Evolutionary conservation across 1,140 invertebrate species (phyloP), one percentile per base, ranked within the genome.

Genomic region (Drosophila carrolli): DNA sequence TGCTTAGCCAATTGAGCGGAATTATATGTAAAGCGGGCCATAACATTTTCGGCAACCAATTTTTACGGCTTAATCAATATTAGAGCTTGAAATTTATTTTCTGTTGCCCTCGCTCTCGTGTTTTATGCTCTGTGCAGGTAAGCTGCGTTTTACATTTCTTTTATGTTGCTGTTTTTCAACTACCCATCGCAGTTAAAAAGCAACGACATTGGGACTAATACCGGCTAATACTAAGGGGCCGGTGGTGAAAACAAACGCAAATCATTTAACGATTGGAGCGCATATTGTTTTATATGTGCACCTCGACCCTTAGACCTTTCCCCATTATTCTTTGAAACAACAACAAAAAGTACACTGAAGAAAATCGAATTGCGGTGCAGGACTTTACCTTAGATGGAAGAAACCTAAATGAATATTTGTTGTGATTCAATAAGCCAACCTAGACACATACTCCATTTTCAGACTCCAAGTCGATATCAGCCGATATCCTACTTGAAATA

Each of bases 1-100:
- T 44, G 55, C 62, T 66, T 54, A 56, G 47, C 55, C 71, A 84
- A 79, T 79, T 75, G 71, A 79, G 56, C 65, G 11, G 27, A 53
- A 48, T 84, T 85, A 80, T 65, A 85, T 84, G 58, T 44, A 66
- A 62, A 50, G 48, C 54, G 32, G 32, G 13, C 19, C 9, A 27
- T 56, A 43, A 29, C 63, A 44, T 58, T 78, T 81, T 88, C 59
- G 46, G 71, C 41, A 66, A 68, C 62, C 55, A 67, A 61, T 61
- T 62, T 88, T 89, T 81, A 89, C 70, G 61, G 74, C 85, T 90
- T 89, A 89, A 89, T 89, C 85, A 89, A 89, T 89, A 89, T 88
- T 77, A 72, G 63, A 76, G 67, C 67, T 76, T 82, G 78, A 82
- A 88, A 86, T 71, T 14, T 57, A 29, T 59, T 46, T n/a, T 50